Conservation (phyloP, 2,113 vertebrate genomes). For the Probosciger aterrimus region DNA sequence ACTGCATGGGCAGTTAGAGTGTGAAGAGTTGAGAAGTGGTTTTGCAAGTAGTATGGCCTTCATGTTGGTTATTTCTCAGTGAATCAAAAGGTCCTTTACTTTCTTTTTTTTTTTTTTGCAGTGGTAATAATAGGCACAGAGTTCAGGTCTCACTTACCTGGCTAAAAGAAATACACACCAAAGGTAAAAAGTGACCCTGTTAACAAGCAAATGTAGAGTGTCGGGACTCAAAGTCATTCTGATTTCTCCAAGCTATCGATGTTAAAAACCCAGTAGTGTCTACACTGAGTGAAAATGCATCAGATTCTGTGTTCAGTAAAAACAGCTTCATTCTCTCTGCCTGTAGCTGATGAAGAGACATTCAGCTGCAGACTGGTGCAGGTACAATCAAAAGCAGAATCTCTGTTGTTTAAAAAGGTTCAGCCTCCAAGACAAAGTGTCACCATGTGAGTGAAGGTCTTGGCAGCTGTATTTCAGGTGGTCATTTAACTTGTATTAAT, state of each 20-base stretch:
- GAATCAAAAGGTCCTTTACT: background rate
- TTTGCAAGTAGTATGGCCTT: background rate
- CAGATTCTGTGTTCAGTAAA: background rate
- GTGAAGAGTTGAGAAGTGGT: background rate
- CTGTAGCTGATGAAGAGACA: background rate
- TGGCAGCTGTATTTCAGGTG: conserved; percentile 30
- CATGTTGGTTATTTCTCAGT: background rate
- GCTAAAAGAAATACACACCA: background rate
- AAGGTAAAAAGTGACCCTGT: background rate
- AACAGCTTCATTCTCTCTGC: background rate
- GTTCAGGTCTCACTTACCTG: background rate
- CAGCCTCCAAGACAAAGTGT: background rate
- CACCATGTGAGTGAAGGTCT: background rate
- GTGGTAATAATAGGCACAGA: background rate
- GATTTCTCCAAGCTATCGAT: background rate
- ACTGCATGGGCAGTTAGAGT: background rate
- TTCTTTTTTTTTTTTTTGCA: background rate
- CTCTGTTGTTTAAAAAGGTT: background rate
- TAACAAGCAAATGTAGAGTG: background rate
- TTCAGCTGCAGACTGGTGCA: background rate
- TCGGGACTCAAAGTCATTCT: background rate
- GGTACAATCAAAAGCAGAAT: background rate
- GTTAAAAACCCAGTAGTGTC: background rate
- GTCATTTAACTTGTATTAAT: background rate
- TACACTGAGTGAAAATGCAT: background rate